Base-by-base conservation (phyloP, 2,113 vertebrate species). In the Cyanoderma ruficeps region DNA sequence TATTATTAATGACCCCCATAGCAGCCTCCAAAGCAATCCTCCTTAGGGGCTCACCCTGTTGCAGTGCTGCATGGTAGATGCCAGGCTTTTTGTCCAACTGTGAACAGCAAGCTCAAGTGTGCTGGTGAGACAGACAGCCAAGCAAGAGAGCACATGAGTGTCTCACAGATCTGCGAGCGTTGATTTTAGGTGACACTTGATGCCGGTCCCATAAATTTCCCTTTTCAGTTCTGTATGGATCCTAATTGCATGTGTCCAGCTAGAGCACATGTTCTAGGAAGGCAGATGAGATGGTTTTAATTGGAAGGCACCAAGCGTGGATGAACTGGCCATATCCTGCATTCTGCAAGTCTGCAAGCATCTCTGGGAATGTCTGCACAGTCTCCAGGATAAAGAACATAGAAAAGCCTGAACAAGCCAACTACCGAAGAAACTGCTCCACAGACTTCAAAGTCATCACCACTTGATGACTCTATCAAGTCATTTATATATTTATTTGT, bases 241-340 rank as follows among this genome's bases (percentile, higher is more conserved):
- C 65, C 65, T 31, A 41, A 50, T 33, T 0, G 0, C 4, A 1
- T 6, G 13, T 49, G 23, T 56, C 37, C 70, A 41, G 65, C 49
- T 35, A 39, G 49, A 8, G 47, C 47, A 57, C 1, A 0, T 0
- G 1, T 35, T 71, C 52, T 24, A 56, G 77, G 47, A 71, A 44
- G 31, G 50, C 39, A 91, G 63, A 31, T 39, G 53, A 91, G 63
- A 31, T 39, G 53, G 35, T 71, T 84, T 83, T 83, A 42, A 37
- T 0, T 35, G n/a, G 13, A 75, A 67, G 47, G n/a, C 74, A 39
- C 27, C 23, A 42, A 33, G 46, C 30, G 41, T 0, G 0, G 39
- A 65, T 8, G 3, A 70, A 63, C 63, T 0, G 0, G 55, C 61
- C 5, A 0, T 24, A 44, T 50, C 55, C 56, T 2, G 1, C 2